Base-by-base conservation (phyloP, 2,113 vertebrate genomes). In the Bolborhynchus lineola region DNA sequence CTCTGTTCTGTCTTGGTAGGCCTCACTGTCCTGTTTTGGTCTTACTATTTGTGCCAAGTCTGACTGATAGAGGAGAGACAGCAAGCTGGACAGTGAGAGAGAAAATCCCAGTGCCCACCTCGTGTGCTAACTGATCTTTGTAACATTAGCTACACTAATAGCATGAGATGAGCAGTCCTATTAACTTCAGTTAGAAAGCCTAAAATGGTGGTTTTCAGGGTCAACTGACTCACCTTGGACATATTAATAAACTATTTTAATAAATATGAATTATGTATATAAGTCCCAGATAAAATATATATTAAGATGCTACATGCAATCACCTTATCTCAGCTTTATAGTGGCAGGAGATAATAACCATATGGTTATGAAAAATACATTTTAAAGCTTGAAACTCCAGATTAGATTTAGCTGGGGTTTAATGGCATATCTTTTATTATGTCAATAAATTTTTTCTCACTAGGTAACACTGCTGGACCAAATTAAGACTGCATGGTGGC, bases 221-320 rank as follows among this genome's bases (percentile, higher is more conserved):
- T 97, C 93, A 97, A 94, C 63, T 76, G 78, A 67, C 70, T 97
- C 92, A 97, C 95, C 94, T 96, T 95, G 94, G 82, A 53, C 49
- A 91, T 89, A 89, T 91, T 96, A 95, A 95, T 96, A 96, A 95
- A 95, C 89, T 95, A 88, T 88, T 94, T 95, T 89, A 95, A 97
- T 95, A 95, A 91, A 95, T 82, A 95, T 95, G 87, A 96, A 96
- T 95, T 97, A 95, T 90, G 67, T 59, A 95, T 90, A 50, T 93
- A 92, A 80, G 37, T 92, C 49, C 8, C 16, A 82, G 82, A 94
- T 95, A 95, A 95, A 95, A 95, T 86, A 93, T 89, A 96, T 94
- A 94, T 95, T 91, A 94, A 90, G 82, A 92, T 35, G 53, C 78
- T 92, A 92, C 63, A 88, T 77, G 82, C 87, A 95, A 95, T 95